Evolutionary conservation across 35 echinoderm and acorn worm genomes (phyloP), one percentile per base, ranked within the genome.

Genomic region (Chiridota heheva): DNA sequence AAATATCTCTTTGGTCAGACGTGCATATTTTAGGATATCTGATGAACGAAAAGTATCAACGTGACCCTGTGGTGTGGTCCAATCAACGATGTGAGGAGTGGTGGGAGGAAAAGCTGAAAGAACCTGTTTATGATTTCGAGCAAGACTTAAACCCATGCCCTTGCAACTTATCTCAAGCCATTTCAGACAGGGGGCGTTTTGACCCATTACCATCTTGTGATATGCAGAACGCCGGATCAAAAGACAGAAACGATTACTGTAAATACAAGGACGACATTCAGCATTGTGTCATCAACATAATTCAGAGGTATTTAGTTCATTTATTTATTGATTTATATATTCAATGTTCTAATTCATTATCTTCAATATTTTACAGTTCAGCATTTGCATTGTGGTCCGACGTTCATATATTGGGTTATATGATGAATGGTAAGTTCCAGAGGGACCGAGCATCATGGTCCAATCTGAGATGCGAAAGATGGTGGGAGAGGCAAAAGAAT

Each of bases 391-490:
- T 92, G 18, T 92, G 90, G 90, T 82, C 66, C 58, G 90, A 92
- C 30, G 66, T 92, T 2, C 90, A 92, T 45, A 63, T 59, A 2
- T 66, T 92, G 0, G 90, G 90, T 2, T 92, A 92, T 36, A 79
- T 86, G 42, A 47, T 92, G 39, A 81, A 92, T 27, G 90, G 87
- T 61, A 81, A 86, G 45, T 92, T 67, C 41, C 90, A 92, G 40
- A 61, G 68, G 15, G 77, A 80, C 56, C 90, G 76, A 1, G 46
- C 71, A 2, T 44, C 67, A 0, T 90, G 81, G 57, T 39, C 88
- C 2, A 90, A 83, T 35, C 72, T 63, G 26, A 55, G 70, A 53
- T 90, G 88, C 27, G 88, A 90, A 32, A 72, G 70, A 33, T 90
- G 81, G 80, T 77, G 78, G 40, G 80, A 90, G 42, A 32, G 40